Conservation (phyloP, 2,888 invertebrate genomes). For the Cryptocephalus moraei region DNA sequence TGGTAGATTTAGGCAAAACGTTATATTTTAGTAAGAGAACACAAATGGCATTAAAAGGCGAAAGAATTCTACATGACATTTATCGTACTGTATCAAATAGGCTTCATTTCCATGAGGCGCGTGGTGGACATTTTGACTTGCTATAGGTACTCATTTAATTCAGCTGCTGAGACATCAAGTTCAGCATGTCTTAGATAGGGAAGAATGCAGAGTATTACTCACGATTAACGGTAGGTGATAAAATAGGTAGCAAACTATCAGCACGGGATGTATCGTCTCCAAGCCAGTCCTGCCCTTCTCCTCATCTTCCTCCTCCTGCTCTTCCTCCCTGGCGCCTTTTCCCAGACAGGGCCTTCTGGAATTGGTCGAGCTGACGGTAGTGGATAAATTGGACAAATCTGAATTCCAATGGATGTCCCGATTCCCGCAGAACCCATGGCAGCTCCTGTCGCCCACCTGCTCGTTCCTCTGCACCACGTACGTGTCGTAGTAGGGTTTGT, state of each 20-base stretch:
- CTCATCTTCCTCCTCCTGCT: slow-evolving; percentile 16
- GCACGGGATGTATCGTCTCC: slow-evolving; percentile 42
- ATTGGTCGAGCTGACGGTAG: slow-evolving; percentile 46
- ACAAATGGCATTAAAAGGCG: too few species aligned
- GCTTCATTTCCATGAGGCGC: too few species aligned
- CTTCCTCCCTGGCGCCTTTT: slow-evolving; percentile 35
- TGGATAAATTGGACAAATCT: slow-evolving; percentile 38
- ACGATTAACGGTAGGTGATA: slow-evolving; percentile 51
- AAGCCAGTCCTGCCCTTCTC: slow-evolving; percentile 32
- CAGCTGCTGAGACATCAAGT: too few species aligned
- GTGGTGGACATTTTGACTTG: too few species aligned
- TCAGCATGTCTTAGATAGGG: too few species aligned
- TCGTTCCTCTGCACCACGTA: slow-evolving; percentile 26
- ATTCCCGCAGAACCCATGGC: slow-evolving; percentile 14
- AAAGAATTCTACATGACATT: too few species aligned
- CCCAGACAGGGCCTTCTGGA: slow-evolving; percentile 41
- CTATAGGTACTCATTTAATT: too few species aligned
- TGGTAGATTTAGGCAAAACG: too few species aligned
- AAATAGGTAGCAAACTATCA: slow-evolving; percentile 47
- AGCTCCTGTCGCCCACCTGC: slow-evolving; percentile 12
- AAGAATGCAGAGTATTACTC: too few species aligned
- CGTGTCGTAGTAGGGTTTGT: slow-evolving; percentile 30
- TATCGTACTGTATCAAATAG: too few species aligned
- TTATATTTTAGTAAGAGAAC: too few species aligned
- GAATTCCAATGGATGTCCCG: slow-evolving; percentile 18